phyloP scores from a whole-genome alignment of 2,113 vertebrate genomes.

The Daubentonia madagascariensis region DNA sequence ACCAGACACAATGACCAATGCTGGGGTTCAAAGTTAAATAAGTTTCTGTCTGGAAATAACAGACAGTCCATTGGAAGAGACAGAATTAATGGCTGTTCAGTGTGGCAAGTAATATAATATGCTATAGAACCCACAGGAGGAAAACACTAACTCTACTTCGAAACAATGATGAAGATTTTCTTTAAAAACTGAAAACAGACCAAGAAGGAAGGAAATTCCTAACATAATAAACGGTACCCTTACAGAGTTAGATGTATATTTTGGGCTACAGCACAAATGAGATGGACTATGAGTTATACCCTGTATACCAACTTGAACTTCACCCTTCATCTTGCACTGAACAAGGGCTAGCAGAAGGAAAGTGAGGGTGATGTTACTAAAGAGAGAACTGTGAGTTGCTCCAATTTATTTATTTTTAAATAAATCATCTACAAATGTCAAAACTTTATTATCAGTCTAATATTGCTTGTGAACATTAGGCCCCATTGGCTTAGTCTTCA shows the following conservation, averaged over 20 bases:
- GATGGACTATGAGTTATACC: not conserved
- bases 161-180: not conserved
- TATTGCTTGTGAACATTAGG: too few species aligned
- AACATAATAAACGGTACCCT: not conserved
- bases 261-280: not conserved
- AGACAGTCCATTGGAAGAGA: not conserved
- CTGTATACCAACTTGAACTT: not conserved
- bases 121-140: not conserved
- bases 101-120: not conserved
- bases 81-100: not conserved
- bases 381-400: not conserved
- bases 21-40: too few species aligned
- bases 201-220: not conserved
- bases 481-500: too few species aligned
- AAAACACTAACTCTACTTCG: not conserved
- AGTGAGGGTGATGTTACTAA: not conserved
- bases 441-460: too few species aligned
- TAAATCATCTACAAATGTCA: too few species aligned
- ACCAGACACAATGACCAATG: too few species aligned
- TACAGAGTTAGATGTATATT: not conserved
- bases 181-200: not conserved
- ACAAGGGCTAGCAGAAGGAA: not conserved
- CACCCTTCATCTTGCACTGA: not conserved
- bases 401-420: too few species aligned
- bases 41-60: too few species aligned